Evolutionary conservation across 1,140 invertebrate species (phyloP).

Genomic region (Drosophila leontia): DNA sequence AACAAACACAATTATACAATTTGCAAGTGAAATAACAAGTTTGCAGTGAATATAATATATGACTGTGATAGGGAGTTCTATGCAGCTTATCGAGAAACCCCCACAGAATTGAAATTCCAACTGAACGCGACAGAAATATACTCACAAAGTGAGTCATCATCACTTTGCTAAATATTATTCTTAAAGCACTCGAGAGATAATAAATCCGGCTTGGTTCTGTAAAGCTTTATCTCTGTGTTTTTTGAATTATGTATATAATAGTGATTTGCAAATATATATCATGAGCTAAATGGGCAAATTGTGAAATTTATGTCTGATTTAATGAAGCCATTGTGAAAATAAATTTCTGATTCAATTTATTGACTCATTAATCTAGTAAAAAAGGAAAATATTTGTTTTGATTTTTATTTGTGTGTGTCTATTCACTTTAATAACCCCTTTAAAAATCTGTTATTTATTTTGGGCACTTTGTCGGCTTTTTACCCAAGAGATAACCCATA

Average conservation of each 20-base stretch:
- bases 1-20: slow-evolving; percentile 30
- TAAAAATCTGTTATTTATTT: slow-evolving; percentile 1
- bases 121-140: background rate
- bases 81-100: slow-evolving; percentile 12
- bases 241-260: slow-evolving; percentile 15
- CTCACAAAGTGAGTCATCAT: slow-evolving; percentile 17
- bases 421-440: background rate
- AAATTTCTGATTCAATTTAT: slow-evolving; percentile 5
- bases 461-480: slow-evolving; percentile 3
- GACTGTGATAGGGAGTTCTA: slow-evolving; percentile 11
- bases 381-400: background rate
- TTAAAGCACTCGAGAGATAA: slow-evolving; percentile 19
- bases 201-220: slow-evolving; percentile 20
- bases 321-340: slow-evolving; percentile 7
- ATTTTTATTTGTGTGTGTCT: background rate
- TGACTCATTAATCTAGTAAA: background rate
- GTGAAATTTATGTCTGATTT: slow-evolving; percentile 6
- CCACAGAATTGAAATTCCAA: slow-evolving; percentile 5
- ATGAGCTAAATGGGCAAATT: background rate
- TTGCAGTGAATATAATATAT: slow-evolving; percentile 16
- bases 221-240: slow-evolving; percentile 11
- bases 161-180: slow-evolving; percentile 8
- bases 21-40: slow-evolving; percentile 22
- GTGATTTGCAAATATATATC: slow-evolving; percentile 33
- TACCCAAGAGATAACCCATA: background rate